phyloP scores from a whole-genome alignment of 2,888 invertebrate genomes.

The Limenitis camilla region DNA sequence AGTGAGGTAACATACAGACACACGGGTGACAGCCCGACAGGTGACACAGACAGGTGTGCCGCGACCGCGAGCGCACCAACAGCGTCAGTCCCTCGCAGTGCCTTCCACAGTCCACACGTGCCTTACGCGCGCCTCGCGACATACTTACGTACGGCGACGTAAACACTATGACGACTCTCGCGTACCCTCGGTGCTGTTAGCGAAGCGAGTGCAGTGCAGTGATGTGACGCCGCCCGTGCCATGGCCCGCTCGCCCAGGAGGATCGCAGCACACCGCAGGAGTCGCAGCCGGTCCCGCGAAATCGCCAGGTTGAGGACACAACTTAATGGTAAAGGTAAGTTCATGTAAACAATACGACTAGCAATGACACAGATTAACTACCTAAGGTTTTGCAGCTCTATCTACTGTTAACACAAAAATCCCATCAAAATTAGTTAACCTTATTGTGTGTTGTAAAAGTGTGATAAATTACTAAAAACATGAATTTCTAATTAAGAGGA shows the following conservation, averaged over 20 bases:
- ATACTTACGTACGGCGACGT: conserved; percentile 14
- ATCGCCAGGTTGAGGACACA: conserved; percentile 53
- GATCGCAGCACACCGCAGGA: conserved; percentile 50
- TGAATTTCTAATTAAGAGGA: too few species aligned
- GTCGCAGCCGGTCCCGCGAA: conserved; percentile 56
- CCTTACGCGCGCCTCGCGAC: neutral
- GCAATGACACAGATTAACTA: too few species aligned
- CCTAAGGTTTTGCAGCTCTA: too few species aligned
- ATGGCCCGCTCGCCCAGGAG: conserved; percentile 66
- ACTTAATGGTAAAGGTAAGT: conserved; percentile 63
- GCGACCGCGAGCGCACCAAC: conserved; percentile 21
- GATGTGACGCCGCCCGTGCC: conserved; percentile 18
- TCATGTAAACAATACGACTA: too few species aligned
- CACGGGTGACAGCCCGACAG: too few species aligned
- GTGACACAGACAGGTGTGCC: conserved; percentile 16
- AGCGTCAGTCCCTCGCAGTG: conserved; percentile 49
- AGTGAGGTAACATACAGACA: too few species aligned
- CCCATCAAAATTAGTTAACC: too few species aligned
- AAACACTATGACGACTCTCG: conserved; percentile 7
- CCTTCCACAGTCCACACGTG: conserved; percentile 45
- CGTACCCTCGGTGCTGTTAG: too few species aligned
- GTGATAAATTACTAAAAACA: too few species aligned
- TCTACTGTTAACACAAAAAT: too few species aligned
- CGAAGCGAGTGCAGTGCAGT: neutral
- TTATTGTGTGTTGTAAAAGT: too few species aligned